A percentile compares a stretch with the other conserved stretches of the same genome.
phyloP scores from a whole-genome alignment of 2,113 vertebrate species.

The Motacilla alba region DNA sequence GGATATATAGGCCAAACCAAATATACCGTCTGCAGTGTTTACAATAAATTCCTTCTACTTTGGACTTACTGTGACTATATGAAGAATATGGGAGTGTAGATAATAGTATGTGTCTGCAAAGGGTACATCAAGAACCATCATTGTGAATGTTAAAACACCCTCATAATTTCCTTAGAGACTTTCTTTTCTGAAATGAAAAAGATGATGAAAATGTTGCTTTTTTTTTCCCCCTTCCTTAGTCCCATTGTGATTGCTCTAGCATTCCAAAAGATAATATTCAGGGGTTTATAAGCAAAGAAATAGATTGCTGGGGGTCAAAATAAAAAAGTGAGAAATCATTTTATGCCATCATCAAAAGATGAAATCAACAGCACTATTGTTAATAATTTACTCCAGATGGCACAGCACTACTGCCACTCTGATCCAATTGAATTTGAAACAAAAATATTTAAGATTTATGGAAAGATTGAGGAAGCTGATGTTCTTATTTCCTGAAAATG shows the following conservation, averaged over 20 bases:
- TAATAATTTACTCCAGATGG: not conserved
- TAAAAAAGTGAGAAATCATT: not conserved
- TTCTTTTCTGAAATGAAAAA: not conserved
- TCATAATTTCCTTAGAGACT: not conserved
- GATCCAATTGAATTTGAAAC: not conserved
- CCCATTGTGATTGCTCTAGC: not conserved
- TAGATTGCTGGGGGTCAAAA: not conserved
- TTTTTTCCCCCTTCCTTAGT: not conserved
- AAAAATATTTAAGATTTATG: not conserved
- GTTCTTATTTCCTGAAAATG: not conserved
- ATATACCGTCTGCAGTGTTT: not conserved
- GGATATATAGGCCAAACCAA: not conserved
- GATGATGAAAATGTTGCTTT: rapidly evolving
- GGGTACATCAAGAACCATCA: not conserved
- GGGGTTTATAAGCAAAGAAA: not conserved
- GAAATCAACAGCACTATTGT: not conserved
- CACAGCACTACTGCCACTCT: not conserved
- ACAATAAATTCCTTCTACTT: not conserved
- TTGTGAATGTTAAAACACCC: not conserved
- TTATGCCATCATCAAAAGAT: not conserved
- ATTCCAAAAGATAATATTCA: not conserved
- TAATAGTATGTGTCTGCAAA: not conserved
- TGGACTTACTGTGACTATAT: not conserved
- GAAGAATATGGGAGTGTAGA: not conserved
- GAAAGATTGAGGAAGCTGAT: not conserved